Evolutionary conservation across 2,888 invertebrate species (phyloP).

Genomic region (Lepeophtheirus nordmannii): DNA sequence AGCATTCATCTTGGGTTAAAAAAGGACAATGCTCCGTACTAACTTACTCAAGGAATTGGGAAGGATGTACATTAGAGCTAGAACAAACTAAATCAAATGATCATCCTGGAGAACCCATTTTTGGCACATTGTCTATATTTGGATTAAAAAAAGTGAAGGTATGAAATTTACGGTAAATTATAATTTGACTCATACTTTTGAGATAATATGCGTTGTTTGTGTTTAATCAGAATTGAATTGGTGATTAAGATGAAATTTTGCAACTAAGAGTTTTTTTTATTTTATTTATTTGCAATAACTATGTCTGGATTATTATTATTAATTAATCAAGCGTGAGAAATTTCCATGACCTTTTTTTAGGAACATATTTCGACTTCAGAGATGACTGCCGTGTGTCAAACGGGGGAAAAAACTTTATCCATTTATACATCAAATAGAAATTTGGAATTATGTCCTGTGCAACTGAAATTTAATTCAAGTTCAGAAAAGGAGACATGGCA

Average conservation of each 20-base stretch:
- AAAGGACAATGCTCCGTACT: conserved; percentile 36
- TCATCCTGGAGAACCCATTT: conserved; percentile 41
- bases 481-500: conserved; percentile 79
- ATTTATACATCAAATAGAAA: conserved; percentile 52
- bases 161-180: conserved; percentile 45
- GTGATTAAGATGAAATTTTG: no score
- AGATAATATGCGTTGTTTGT: not conserved
- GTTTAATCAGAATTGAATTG: no score
- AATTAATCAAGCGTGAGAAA: conserved; percentile 12
- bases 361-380: conserved; percentile 56
- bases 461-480: conserved; percentile 63
- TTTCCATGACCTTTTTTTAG: conserved; percentile 33
- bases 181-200: conserved; percentile 10
- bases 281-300: conserved; percentile 20
- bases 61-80: conserved; percentile 61
- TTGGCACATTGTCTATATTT: conserved; percentile 56
- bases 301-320: conserved; percentile 2
- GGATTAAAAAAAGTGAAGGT: conserved; percentile 55
- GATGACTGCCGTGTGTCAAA: conserved; percentile 56
- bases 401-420: conserved; percentile 62
- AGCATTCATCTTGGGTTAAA: conserved; percentile 66
- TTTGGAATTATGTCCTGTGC: conserved; percentile 39
- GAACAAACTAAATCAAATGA: conserved; percentile 48
- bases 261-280: not conserved
- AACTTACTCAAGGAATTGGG: conserved; percentile 34